These are phyloP conservation scores for Drosophila micromelanica DNA, from an alignment of 1,140 invertebrate species.

Conservation along the genomic window DNA sequence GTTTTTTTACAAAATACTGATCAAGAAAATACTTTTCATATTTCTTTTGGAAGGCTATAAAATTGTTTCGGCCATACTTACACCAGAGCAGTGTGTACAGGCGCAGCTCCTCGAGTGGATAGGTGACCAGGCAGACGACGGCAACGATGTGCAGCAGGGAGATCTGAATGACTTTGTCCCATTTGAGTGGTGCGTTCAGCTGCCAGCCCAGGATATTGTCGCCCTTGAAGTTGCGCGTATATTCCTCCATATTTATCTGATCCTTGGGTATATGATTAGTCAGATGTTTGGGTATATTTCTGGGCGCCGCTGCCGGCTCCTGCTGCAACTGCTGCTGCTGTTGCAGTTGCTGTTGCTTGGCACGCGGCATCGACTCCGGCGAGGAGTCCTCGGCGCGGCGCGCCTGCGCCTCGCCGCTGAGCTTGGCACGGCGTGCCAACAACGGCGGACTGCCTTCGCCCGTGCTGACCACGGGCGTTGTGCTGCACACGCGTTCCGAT, in stretches of 20 bases:
- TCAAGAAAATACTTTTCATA: too few relatives aligned
- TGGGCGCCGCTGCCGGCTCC: background rate
- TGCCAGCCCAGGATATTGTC: conserved; percentile 69
- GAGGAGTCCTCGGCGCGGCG: conserved; percentile 68
- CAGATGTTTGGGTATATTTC: conserved; percentile 44
- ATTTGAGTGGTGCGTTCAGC: conserved; percentile 82
- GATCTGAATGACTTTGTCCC: conserved; percentile 84
- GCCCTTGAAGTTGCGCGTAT: conserved; percentile 68
- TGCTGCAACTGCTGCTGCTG: background rate
- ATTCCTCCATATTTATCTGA: conserved; percentile 71
- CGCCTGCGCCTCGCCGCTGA: conserved; percentile 51
- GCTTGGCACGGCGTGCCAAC: conserved; percentile 53
- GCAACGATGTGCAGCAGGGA: conserved; percentile 69
- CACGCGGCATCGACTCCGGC: conserved; percentile 52
- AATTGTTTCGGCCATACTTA: conserved; percentile 65
- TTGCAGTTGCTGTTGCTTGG: conserved; percentile 29
- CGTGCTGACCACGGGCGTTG: conserved; percentile 57
- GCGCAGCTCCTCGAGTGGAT: conserved; percentile 57
- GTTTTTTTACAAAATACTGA: too few relatives aligned
- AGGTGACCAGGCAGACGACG: conserved; percentile 51
- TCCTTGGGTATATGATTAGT: conserved; percentile 61
- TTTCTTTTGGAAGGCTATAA: too few relatives aligned
- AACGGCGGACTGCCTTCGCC: conserved; percentile 57
- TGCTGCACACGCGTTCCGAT: conserved; percentile 71
- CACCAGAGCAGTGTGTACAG: conserved; percentile 60